Evolutionary conservation across 2,797 vertebrate species (phyloP).

Genomic region (Cirrhinus mrigala): DNA sequence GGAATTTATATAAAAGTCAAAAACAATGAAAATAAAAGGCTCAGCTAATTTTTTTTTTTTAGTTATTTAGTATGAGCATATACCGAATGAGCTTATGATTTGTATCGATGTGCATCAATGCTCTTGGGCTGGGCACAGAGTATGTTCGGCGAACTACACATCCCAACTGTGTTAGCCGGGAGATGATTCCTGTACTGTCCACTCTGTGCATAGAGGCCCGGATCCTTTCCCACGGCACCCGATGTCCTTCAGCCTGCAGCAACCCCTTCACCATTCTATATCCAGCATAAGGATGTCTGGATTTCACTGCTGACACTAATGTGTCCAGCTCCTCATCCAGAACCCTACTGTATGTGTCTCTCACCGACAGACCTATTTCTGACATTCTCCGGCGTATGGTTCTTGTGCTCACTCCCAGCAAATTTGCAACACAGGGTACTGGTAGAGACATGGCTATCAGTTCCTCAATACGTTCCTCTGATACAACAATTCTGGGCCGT

Average conservation of each 20-base stretch:
- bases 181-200: constrained; percentile 25
- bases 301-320: constrained; percentile 29
- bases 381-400: background rate
- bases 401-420: background rate
- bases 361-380: background rate
- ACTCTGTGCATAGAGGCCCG: constrained; percentile 13
- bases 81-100: constrained; percentile 41
- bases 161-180: constrained; percentile 21
- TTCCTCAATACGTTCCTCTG: background rate
- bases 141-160: constrained; percentile 25
- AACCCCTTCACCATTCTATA: constrained; percentile 37
- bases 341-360: constrained; percentile 29
- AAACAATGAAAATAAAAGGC: background rate
- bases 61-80: constrained; percentile 2
- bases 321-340: constrained; percentile 36
- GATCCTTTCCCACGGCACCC: constrained; percentile 27
- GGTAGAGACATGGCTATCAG: background rate
- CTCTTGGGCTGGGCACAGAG: constrained; percentile 2
- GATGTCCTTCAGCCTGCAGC: background rate
- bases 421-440: background rate
- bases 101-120: constrained; percentile 5
- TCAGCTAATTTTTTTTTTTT: background rate
- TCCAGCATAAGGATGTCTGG: constrained; percentile 5
- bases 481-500: background rate
- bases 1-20: too few species aligned